These are phyloP conservation scores for Atethmia centrago DNA, from an alignment of 2,888 invertebrate species.

Conservation along the genomic window DNA sequence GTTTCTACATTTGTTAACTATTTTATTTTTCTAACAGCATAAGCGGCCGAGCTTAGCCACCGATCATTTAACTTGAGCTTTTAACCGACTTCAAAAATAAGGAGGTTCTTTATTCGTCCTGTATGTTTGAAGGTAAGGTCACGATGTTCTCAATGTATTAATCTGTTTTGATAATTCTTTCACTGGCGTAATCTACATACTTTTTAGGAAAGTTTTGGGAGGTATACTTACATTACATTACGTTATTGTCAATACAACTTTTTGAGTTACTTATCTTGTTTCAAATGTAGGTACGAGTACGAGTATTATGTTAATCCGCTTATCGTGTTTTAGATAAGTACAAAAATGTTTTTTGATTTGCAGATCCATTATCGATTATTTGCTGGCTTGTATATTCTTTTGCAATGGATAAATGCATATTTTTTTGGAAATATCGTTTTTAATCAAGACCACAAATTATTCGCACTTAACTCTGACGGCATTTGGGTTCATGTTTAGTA, in stretches of 20 bases:
- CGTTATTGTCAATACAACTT: background rate
- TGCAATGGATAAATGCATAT: background rate
- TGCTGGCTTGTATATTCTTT: background rate
- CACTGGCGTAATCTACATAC: background rate
- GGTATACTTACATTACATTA: background rate
- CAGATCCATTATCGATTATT: background rate
- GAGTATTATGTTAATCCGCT: background rate
- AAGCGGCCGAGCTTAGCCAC: too few species aligned
- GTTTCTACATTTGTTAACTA: too few species aligned
- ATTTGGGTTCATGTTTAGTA: background rate
- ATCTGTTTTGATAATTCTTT: background rate
- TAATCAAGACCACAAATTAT: background rate
- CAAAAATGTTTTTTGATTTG: background rate
- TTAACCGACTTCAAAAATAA: background rate
- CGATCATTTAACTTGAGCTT: background rate
- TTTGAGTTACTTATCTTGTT: background rate
- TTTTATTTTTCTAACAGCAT: too few species aligned
- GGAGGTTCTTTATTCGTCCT: background rate
- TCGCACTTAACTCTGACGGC: background rate
- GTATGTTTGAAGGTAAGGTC: background rate
- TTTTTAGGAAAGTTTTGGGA: background rate
- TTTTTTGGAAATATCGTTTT: background rate
- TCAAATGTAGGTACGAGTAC: too few species aligned
- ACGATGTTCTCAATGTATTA: background rate
- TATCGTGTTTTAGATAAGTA: background rate